These are phyloP conservation scores for Dolichomitus sp. DNA, from an alignment of 2,888 invertebrate genomes.

Conservation along the genomic window DNA sequence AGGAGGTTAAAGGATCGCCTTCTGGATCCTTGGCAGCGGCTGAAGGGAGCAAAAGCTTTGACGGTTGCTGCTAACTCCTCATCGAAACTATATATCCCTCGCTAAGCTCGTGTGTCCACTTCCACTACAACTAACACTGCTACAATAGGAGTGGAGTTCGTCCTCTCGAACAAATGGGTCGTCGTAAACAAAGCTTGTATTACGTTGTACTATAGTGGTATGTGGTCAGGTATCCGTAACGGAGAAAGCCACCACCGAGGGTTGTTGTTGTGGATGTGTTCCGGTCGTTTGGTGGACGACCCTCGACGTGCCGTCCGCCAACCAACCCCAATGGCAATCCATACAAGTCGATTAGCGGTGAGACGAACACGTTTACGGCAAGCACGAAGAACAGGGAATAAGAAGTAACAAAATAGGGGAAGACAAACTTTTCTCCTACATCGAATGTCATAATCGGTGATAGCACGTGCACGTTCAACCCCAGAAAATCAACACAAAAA, in stretches of 20 bases:
- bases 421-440: slow-evolving; percentile 17
- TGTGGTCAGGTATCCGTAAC: slow-evolving; percentile 62
- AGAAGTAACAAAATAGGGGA: neutral
- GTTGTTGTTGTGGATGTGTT: slow-evolving; percentile 66
- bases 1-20: slow-evolving; percentile 5
- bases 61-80: slow-evolving; percentile 36
- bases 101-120: slow-evolving; percentile 63
- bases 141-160: slow-evolving; percentile 54
- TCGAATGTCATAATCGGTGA: slow-evolving; percentile 13
- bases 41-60: slow-evolving; percentile 27
- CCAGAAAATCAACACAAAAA: neutral
- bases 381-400: slow-evolving; percentile 8
- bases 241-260: slow-evolving; percentile 59
- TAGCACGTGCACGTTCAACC: neutral
- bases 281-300: slow-evolving; percentile 64
- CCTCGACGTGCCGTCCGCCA: slow-evolving; percentile 57
- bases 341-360: slow-evolving; percentile 63
- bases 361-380: slow-evolving; percentile 41
- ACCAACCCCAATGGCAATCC: slow-evolving; percentile 60
- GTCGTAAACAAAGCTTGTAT: slow-evolving; percentile 74
- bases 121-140: slow-evolving; percentile 53
- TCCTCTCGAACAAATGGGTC: slow-evolving; percentile 71
- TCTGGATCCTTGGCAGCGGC: neutral
- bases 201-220: slow-evolving; percentile 54
- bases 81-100: slow-evolving; percentile 48